Conservation (phyloP, 1,140 invertebrate species). For the Lysiphlebus fabarum region DNA sequence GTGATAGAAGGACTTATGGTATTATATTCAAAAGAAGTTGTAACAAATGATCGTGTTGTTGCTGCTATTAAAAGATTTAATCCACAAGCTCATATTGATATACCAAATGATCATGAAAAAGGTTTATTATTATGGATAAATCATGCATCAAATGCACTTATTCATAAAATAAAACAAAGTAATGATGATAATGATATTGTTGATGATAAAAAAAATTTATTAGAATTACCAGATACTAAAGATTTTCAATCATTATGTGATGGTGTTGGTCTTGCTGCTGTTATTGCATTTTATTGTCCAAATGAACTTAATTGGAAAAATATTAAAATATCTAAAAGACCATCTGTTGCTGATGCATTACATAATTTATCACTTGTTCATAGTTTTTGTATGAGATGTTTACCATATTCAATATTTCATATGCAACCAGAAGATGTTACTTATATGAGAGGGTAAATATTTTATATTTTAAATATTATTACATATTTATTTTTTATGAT, state of each 20-base stretch:
- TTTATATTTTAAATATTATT: slow-evolving; percentile 20
- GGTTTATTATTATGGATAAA: slow-evolving; percentile 89
- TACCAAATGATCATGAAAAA: slow-evolving; percentile 76
- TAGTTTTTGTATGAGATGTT: slow-evolving; percentile 78
- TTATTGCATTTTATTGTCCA: slow-evolving; percentile 93
- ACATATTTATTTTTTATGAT: slow-evolving; percentile 27
- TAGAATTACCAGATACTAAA: slow-evolving; percentile 53
- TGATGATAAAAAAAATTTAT: slow-evolving; percentile 35
- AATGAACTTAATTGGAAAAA: slow-evolving; percentile 75
- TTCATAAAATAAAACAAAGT: slow-evolving; percentile 57
- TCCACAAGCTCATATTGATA: slow-evolving; percentile 40
- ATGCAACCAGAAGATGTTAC: slow-evolving; percentile 94
- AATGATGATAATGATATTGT: slow-evolving; percentile 47
- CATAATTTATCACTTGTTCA: slow-evolving; percentile 90
- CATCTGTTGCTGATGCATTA: slow-evolving; percentile 81
- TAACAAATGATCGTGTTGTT: slow-evolving; percentile 82
- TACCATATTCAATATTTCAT: slow-evolving; percentile 90
- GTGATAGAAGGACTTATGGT: slow-evolving; percentile 97
- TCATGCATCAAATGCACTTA: slow-evolving; percentile 76
- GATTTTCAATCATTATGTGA: slow-evolving; percentile 71
- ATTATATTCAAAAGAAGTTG: slow-evolving; percentile 89
- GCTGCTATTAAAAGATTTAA: slow-evolving; percentile 78
- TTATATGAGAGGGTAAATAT: slow-evolving; percentile 80
- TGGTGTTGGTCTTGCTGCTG: slow-evolving; percentile 83
- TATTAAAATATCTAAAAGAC: slow-evolving; percentile 69